Percentiles rank a stretch among this genome's conserved stretches.
Conservation (phyloP, 1,140 invertebrate genomes). For the Macrocentrus cingulum region DNA sequence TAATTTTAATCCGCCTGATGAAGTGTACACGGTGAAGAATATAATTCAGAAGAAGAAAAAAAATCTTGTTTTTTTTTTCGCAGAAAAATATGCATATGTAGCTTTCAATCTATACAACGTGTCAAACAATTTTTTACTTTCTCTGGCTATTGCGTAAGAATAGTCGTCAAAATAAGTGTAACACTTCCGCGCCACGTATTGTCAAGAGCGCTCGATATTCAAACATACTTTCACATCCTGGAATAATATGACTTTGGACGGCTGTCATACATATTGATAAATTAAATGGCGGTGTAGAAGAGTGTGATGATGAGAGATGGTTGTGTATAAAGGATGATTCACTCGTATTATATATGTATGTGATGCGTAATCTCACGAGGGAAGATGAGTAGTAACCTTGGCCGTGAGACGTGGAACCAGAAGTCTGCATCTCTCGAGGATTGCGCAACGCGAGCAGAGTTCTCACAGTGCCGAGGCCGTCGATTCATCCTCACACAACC, state of each 20-base stretch:
- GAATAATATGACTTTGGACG: constrained; percentile 15
- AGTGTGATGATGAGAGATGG: no score
- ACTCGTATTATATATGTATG: neutral
- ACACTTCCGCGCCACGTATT: constrained; percentile 48
- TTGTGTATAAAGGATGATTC: constrained; percentile 5
- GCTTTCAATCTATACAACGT: no score
- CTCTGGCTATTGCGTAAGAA: constrained; percentile 47
- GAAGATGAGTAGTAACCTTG: constrained; percentile 40
- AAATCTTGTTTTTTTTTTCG: no score
- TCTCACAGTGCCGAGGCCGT: constrained; percentile 21
- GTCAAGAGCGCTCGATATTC: constrained; percentile 31
- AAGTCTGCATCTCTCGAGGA: constrained; percentile 27
- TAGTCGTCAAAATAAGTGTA: constrained; percentile 43
- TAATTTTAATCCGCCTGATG: no score
- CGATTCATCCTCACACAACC: constrained; percentile 21
- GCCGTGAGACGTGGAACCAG: constrained; percentile 33
- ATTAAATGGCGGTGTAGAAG: neutral
- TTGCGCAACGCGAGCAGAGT: constrained; percentile 13
- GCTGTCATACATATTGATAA: neutral
- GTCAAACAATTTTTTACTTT: constrained; percentile 53
- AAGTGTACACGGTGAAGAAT: no score
- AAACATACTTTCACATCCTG: constrained; percentile 34
- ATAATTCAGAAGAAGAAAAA: no score
- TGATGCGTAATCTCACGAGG: no score
- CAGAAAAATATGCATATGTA: no score